Conservation (phyloP, 2,797 vertebrate genomes). For the Australoheros facetus region DNA sequence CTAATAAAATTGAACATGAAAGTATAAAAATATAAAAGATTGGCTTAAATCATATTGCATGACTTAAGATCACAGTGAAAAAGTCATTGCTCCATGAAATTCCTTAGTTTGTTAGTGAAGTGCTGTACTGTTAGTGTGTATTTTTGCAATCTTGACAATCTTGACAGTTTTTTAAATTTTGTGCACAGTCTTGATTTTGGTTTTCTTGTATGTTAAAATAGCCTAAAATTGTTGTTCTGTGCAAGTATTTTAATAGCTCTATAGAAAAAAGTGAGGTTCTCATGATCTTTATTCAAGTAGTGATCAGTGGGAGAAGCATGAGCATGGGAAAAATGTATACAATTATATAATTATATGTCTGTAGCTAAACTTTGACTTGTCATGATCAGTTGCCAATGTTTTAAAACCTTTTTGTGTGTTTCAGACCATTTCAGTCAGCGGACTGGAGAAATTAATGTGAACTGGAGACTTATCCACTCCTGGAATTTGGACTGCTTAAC, state of each 20-base stretch:
- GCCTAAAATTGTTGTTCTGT: background rate
- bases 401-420: background rate
- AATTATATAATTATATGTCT: no score
- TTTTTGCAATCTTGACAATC: background rate
- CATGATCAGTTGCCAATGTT: background rate
- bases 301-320: background rate
- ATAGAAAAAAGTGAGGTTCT: background rate
- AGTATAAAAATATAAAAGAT: background rate
- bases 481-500: background rate
- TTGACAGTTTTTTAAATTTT: background rate
- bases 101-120: background rate
- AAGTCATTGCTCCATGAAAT: background rate
- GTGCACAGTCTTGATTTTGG: background rate
- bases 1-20: background rate
- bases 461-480: background rate
- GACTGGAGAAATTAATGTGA: background rate
- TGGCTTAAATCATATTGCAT: background rate
- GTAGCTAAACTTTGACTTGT: background rate
- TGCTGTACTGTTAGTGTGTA: background rate
- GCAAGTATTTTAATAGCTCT: background rate
- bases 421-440: conserved; percentile 26
- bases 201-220: background rate
- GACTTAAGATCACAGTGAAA: background rate
- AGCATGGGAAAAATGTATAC: background rate
- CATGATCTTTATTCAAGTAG: background rate